Conservation (phyloP, 2,113 vertebrate species). For the Vombatus ursinus region DNA sequence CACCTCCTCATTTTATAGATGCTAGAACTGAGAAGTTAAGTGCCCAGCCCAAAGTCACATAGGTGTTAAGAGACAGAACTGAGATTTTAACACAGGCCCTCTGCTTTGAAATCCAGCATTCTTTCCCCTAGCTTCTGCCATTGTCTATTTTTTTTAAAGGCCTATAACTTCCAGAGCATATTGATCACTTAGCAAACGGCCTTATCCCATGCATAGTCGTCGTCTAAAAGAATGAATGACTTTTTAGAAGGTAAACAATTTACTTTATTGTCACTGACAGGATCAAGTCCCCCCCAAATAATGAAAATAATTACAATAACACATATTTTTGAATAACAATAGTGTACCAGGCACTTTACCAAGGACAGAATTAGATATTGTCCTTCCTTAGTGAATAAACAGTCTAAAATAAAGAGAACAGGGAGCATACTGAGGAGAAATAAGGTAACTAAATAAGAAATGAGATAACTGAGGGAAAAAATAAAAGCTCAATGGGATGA, state of each 20-base stretch:
- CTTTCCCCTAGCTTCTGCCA: not conserved
- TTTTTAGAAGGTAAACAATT: not conserved
- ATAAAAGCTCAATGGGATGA: not conserved
- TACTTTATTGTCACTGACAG: accelerated
- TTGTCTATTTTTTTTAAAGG: not conserved
- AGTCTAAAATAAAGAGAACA: not conserved
- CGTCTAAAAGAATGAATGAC: not conserved
- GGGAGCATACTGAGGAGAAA: not conserved
- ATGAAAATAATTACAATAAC: not conserved
- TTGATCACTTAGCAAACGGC: not conserved
- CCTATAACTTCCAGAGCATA: not conserved
- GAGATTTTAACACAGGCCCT: not conserved
- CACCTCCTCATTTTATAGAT: not conserved
- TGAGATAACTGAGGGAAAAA: not conserved
- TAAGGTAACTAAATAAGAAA: not conserved
- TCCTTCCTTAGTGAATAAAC: not conserved
- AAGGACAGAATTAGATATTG: not conserved
- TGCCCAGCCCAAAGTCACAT: no score
- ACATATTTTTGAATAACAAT: not conserved
- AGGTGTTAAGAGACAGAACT: not conserved
- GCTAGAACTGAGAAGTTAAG: not conserved
- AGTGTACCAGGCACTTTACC: not conserved
- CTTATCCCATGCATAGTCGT: no score
- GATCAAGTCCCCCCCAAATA: not conserved
- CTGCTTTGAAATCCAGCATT: not conserved